Evolutionary conservation across 2,888 invertebrate species (phyloP).

Genomic region (Stenoptilia bipunctidactyla): DNA sequence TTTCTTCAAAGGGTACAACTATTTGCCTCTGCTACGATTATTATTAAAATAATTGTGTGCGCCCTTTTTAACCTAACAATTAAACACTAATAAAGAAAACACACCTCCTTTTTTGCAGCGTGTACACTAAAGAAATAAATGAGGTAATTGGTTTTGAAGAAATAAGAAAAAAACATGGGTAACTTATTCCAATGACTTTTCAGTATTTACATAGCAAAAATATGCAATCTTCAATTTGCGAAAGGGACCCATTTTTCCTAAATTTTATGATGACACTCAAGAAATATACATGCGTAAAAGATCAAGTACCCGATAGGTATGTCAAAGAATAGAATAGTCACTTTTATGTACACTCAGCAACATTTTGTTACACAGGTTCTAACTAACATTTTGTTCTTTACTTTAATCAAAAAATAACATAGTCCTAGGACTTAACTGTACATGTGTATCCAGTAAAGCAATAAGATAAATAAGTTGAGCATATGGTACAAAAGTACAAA

Average conservation of each 20-base stretch:
- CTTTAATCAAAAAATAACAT: constrained; percentile 18
- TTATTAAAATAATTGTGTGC: constrained; percentile 35
- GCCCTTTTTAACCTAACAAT: constrained; percentile 44
- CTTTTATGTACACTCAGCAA: not conserved
- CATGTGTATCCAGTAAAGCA: not conserved
- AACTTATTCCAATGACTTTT: constrained; percentile 65
- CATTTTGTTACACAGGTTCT: too few species aligned
- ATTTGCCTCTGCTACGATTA: constrained; percentile 19
- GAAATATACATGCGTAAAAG: constrained; percentile 18
- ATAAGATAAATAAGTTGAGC: constrained; percentile 22
- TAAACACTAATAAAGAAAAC: constrained; percentile 53
- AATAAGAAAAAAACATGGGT: constrained; percentile 45
- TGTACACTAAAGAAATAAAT: constrained; percentile 55
- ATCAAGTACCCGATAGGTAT: constrained; percentile 1
- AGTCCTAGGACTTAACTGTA: too few species aligned
- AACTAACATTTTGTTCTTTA: not conserved
- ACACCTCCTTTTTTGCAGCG: constrained; percentile 45
- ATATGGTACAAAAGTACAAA: constrained; percentile 24
- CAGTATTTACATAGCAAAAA: constrained; percentile 52
- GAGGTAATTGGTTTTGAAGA: constrained; percentile 69
- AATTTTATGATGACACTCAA: too few species aligned
- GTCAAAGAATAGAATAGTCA: too few species aligned
- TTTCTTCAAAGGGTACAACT: not conserved
- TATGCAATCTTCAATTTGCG: constrained; percentile 14
- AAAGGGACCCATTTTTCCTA: not conserved